Conservation (phyloP, 2,888 invertebrate species). For the Amiota communis region DNA sequence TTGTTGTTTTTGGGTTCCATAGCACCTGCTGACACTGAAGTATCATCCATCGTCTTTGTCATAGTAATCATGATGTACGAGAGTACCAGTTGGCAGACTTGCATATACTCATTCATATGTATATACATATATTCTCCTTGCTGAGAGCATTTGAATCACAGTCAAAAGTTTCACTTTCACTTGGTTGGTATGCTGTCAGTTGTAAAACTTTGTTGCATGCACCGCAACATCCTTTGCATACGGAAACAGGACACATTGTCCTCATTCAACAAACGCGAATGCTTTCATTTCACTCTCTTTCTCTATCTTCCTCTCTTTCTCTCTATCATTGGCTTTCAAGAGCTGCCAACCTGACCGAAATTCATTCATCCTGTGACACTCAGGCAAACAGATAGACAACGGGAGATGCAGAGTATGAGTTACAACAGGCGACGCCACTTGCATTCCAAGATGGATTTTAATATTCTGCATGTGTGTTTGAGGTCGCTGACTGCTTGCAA, state of each 20-base stretch:
- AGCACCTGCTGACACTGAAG: neutral
- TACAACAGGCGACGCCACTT: slow-evolving; percentile 52
- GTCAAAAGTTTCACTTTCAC: slow-evolving; percentile 62
- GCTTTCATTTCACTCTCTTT: slow-evolving; percentile 52
- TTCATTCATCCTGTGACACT: slow-evolving; percentile 27
- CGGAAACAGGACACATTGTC: slow-evolving; percentile 63
- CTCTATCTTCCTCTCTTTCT: slow-evolving; percentile 35
- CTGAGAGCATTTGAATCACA: neutral
- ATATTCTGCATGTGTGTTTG: slow-evolving; percentile 67
- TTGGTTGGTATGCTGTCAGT: slow-evolving; percentile 56
- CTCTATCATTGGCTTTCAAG: slow-evolving; percentile 27
- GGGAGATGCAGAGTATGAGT: slow-evolving; percentile 50
- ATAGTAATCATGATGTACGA: too few species aligned
- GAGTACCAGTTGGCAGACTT: slow-evolving; percentile 13
- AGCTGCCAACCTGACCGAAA: slow-evolving; percentile 64
- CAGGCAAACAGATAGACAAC: slow-evolving; percentile 19
- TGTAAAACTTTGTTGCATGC: slow-evolving; percentile 63
- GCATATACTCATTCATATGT: slow-evolving; percentile 8
- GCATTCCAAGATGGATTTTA: slow-evolving; percentile 69
- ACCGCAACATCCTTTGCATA: slow-evolving; percentile 69
- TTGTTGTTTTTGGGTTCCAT: slow-evolving; percentile 12
- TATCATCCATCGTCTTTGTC: slow-evolving; percentile 5
- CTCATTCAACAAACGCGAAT: slow-evolving; percentile 54
- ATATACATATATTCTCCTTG: neutral
- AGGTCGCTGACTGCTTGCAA: slow-evolving; percentile 61